Conservation (phyloP, 1,140 invertebrate genomes). For the Scaptomyza pallida region DNA sequence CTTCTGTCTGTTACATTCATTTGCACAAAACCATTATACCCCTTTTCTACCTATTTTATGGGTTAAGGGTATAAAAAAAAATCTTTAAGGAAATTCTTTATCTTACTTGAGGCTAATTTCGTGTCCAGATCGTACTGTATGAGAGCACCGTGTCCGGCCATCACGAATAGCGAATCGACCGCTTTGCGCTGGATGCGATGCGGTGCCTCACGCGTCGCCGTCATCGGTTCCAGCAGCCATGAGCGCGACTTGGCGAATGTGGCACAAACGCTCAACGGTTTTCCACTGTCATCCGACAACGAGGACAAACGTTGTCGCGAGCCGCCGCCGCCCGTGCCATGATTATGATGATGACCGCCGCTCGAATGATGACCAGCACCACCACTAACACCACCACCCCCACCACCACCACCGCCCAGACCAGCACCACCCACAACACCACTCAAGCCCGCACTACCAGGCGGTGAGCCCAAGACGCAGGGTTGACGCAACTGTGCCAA, state of each 20-base stretch:
- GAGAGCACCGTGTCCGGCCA: constrained; percentile 94
- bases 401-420: constrained; percentile 13
- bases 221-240: constrained; percentile 88
- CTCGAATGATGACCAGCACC: constrained; percentile 10
- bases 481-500: constrained; percentile 94
- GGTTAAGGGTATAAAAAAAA: too few relatives aligned
- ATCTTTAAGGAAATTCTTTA: constrained; percentile 1
- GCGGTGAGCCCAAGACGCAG: constrained; percentile 85
- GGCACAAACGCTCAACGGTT: constrained; percentile 90
- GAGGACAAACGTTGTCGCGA: constrained; percentile 88
- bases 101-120: constrained; percentile 87
- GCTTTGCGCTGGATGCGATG: constrained; percentile 85
- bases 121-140: constrained; percentile 96
- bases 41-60: too few relatives aligned
- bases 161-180: constrained; percentile 94
- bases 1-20: too few relatives aligned
- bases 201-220: constrained; percentile 84
- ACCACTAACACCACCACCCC: constrained; percentile 16
- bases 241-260: constrained; percentile 91
- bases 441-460: constrained; percentile 39
- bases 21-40: too few relatives aligned
- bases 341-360: constrained; percentile 4
- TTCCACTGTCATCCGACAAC: constrained; percentile 87
- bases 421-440: constrained; percentile 10
- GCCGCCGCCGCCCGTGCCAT: constrained; percentile 38